Evolutionary conservation across 2,113 vertebrate genomes (phyloP), one percentile per base, ranked within the genome.

Genomic region (Platichthys flesus): DNA sequence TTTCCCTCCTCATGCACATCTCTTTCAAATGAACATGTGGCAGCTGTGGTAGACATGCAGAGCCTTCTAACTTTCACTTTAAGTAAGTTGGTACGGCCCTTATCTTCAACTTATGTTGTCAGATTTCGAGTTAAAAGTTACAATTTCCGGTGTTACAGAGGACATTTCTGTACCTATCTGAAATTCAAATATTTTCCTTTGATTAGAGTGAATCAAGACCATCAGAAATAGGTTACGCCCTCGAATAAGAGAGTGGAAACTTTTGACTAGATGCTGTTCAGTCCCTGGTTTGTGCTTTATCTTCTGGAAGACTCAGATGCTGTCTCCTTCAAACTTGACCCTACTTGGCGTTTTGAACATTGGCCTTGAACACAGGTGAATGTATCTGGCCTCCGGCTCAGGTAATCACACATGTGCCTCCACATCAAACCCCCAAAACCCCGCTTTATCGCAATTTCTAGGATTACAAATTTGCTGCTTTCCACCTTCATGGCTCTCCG

Each of bases 391-490:
- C 16, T 2, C 4, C 20, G 18, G 16, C 23, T 68, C 40, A 58
- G 20, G 20, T 47, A 21, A 31, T 42, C 24, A 12, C 49, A 49
- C 47, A 10, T n/a, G 26, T 72, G 9, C 4, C 57, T 58, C 57
- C 52, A 60, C 71, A 68, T 79, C 52, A 60, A 54, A 81, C 5
- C 1, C 35, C 9, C 35, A 8, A 37, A 42, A 77, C 59, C 28
- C 49, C n/a, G 54, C 68, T 12, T 13, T 4, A 2, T 16, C 28
- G 37, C 59, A n/a, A 70, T 59, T 83, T 77, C 45, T 65, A 18
- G 49, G 42, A 56, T 28, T 55, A 63, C 65, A 85, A 86, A 90
- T 77, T 9, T 79, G 55, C 67, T 79, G 75, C 73, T 85, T 87
- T 68, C 74, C 67, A 83, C 81, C 62, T 71, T 87, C 74, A 71